These are phyloP conservation scores for Chrysotoxum bicinctum DNA, from an alignment of 2,888 invertebrate species.

Conservation along the genomic window DNA sequence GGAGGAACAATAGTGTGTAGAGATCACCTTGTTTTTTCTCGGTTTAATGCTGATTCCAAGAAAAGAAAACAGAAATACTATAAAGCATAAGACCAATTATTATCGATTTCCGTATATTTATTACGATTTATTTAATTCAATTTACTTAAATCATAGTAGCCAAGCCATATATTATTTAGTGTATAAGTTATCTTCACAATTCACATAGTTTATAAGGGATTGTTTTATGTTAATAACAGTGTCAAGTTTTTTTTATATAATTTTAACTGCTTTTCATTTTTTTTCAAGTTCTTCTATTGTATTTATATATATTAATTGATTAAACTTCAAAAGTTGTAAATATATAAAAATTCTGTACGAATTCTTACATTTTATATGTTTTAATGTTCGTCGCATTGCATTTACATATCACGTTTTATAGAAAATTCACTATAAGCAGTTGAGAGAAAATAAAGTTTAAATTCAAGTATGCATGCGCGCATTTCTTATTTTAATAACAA, in stretches of 20 bases:
- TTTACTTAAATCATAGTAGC: slow-evolving; percentile 68
- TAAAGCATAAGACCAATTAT: background rate
- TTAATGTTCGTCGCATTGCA: slow-evolving; percentile 70
- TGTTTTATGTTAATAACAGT: slow-evolving; percentile 60
- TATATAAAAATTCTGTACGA: slow-evolving; percentile 61
- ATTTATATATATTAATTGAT: slow-evolving; percentile 33
- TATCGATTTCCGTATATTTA: background rate
- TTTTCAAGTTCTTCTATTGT: background rate
- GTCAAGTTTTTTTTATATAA: slow-evolving; percentile 32
- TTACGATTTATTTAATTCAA: slow-evolving; percentile 66
- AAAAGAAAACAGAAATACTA: background rate
- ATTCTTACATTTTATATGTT: slow-evolving; percentile 26
- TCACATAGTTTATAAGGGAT: slow-evolving; percentile 58
- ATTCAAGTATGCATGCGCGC: slow-evolving; percentile 8
- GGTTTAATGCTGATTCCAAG: background rate
- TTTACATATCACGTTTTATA: slow-evolving; percentile 69
- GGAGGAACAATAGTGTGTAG: no score
- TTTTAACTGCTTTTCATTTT: slow-evolving; percentile 30
- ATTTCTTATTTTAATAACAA: background rate
- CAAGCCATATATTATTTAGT: slow-evolving; percentile 67
- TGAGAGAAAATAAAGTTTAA: slow-evolving; percentile 6
- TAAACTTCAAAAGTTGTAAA: slow-evolving; percentile 64
- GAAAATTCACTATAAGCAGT: slow-evolving; percentile 43
- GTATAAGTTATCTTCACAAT: slow-evolving; percentile 61
- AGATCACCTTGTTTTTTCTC: no score